Conservation (phyloP, 2,113 vertebrate genomes). For the Leptobrachium ailaonicum region DNA sequence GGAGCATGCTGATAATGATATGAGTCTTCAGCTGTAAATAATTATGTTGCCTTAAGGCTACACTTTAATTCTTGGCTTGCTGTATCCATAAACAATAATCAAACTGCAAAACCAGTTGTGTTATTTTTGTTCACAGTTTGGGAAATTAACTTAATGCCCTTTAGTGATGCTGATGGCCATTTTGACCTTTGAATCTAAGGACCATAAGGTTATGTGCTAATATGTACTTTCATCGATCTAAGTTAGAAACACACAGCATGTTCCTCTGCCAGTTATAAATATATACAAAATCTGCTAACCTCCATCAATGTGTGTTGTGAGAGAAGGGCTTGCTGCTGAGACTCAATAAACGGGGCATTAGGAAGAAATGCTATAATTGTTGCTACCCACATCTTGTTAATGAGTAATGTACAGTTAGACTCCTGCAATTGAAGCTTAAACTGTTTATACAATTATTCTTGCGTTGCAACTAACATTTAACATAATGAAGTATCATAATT, state of each 20-base stretch:
- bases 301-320: slow-evolving; percentile 74
- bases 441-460: slow-evolving; percentile 84
- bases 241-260: slow-evolving; percentile 70
- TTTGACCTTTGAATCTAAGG: slow-evolving; percentile 86
- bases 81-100: slow-evolving; percentile 99
- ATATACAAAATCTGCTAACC: slow-evolving; percentile 71
- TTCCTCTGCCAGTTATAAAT: slow-evolving; percentile 67
- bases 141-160: slow-evolving; percentile 82
- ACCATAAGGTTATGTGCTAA: slow-evolving; percentile 74
- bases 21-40: slow-evolving; percentile 99
- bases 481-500: slow-evolving; percentile 84
- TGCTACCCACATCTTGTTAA: slow-evolving; percentile 85
- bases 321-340: slow-evolving; percentile 75
- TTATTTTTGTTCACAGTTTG: slow-evolving; percentile 80
- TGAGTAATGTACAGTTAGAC: slow-evolving; percentile 84
- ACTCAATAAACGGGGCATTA: slow-evolving; percentile 85
- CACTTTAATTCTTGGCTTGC: slow-evolving; percentile 94
- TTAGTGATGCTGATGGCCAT: slow-evolving; percentile 84
- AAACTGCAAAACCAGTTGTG: slow-evolving; percentile 91
- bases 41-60: slow-evolving; percentile 95
- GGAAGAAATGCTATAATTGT: slow-evolving; percentile 80
- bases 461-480: slow-evolving; percentile 79
- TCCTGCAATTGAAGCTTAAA: slow-evolving; percentile 78
- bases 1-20: slow-evolving; percentile 98
- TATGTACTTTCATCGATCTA: slow-evolving; percentile 81